Evolutionary conservation across 2,888 invertebrate species (phyloP).

Genomic region (Eupithecia centaureata): DNA sequence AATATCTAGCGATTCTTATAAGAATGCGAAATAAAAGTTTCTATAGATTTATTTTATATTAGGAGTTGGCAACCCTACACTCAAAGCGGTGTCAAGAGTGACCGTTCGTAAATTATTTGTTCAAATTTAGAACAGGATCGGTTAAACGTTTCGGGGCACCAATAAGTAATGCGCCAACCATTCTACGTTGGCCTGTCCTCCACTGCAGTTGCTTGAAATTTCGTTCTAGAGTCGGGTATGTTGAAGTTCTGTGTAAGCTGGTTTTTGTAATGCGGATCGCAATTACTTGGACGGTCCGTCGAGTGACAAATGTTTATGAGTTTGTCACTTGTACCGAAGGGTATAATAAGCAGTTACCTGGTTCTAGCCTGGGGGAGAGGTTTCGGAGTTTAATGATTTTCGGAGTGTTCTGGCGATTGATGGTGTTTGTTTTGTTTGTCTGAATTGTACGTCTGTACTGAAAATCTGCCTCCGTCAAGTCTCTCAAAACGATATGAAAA

Average conservation of each 20-base stretch:
- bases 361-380: slow-evolving; percentile 57
- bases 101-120: slow-evolving; percentile 83
- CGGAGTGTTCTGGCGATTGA: slow-evolving; percentile 51
- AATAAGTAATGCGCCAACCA: slow-evolving; percentile 76
- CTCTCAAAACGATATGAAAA: too few relatives aligned
- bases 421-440: slow-evolving; percentile 36
- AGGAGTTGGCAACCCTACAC: slow-evolving; percentile 58
- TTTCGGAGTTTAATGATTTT: slow-evolving; percentile 67
- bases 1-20: too few relatives aligned
- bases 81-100: slow-evolving; percentile 69
- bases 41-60: not conserved
- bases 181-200: slow-evolving; percentile 48
- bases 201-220: slow-evolving; percentile 16
- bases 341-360: slow-evolving; percentile 63
- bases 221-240: slow-evolving; percentile 29
- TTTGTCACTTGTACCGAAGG: slow-evolving; percentile 75
- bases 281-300: slow-evolving; percentile 76
- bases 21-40: not conserved
- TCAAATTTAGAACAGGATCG: slow-evolving; percentile 82
- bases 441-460: not conserved
- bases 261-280: slow-evolving; percentile 68
- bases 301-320: slow-evolving; percentile 83
- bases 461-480: too few relatives aligned
- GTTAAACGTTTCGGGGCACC: slow-evolving; percentile 81
- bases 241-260: slow-evolving; percentile 55